These are phyloP conservation scores for Carassius auratus DNA, from an alignment of 2,113 vertebrate genomes.

Conservation along the genomic window DNA sequence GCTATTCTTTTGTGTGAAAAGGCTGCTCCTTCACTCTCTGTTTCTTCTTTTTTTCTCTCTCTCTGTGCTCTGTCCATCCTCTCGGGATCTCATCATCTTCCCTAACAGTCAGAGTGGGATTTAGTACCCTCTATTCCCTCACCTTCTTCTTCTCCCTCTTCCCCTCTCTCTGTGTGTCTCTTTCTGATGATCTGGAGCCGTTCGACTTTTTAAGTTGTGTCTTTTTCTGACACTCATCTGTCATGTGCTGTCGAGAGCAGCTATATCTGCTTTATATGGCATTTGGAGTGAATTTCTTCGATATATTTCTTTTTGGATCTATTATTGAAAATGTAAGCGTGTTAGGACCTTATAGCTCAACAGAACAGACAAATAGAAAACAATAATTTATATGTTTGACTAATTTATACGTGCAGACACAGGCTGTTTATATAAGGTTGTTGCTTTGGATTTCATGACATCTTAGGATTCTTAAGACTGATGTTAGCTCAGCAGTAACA, in stretches of 20 bases:
- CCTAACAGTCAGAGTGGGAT: constrained; percentile 94
- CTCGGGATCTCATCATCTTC: constrained; percentile 90
- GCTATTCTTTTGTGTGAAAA: constrained; percentile 82
- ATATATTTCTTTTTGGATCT: neutral
- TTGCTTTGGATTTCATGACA: neutral
- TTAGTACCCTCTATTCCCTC: constrained; percentile 87
- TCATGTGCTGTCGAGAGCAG: neutral
- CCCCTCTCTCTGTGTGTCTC: constrained; percentile 25
- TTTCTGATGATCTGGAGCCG: constrained; percentile 11
- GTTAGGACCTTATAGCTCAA: constrained; percentile 48
- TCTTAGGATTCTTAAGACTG: neutral
- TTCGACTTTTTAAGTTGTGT: neutral
- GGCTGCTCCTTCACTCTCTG: constrained; percentile 76
- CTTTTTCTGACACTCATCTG: neutral
- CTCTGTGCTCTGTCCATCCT: constrained; percentile 81
- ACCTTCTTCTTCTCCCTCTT: constrained; percentile 62
- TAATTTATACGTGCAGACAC: constrained; percentile 47
- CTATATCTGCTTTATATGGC: neutral
- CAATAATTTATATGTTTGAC: constrained; percentile 67
- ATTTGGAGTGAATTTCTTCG: neutral
- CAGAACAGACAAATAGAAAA: constrained; percentile 51
- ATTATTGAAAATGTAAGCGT: constrained; percentile 25
- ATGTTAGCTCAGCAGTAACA: neutral
- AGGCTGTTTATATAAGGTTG: neutral
- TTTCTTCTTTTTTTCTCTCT: constrained; percentile 58